phyloP scores from a whole-genome alignment of 2,888 invertebrate species.

The Agrotis ipsilon region DNA sequence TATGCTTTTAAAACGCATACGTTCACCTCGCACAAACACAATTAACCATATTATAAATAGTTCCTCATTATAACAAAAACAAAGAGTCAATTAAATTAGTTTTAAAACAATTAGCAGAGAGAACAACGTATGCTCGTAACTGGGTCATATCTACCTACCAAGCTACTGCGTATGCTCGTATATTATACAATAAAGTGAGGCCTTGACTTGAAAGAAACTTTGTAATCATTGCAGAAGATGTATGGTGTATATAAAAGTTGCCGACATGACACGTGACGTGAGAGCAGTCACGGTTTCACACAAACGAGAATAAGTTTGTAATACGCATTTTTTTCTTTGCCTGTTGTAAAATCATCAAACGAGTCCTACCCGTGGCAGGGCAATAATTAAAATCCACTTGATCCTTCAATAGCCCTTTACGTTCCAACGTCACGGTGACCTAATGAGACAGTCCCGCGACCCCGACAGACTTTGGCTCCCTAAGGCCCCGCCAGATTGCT shows the following conservation, averaged over 20 bases:
- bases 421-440: too few relatives aligned
- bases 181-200: conserved; percentile 45
- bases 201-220: conserved; percentile 68
- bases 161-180: conserved; percentile 37
- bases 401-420: too few relatives aligned
- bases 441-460: too few relatives aligned
- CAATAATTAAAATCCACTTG: too few relatives aligned
- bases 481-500: too few relatives aligned
- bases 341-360: too few relatives aligned
- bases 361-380: too few relatives aligned
- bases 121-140: conserved; percentile 40
- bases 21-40: conserved; percentile 6
- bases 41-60: conserved; percentile 9
- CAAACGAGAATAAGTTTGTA: not conserved
- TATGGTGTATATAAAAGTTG: conserved; percentile 50
- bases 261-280: not conserved
- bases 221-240: conserved; percentile 65
- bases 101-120: conserved; percentile 40
- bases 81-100: conserved; percentile 23
- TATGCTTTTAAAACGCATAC: not conserved
- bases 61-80: conserved; percentile 23
- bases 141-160: conserved; percentile 56
- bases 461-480: too few relatives aligned
- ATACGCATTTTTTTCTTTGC: too few relatives aligned
- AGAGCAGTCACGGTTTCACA: not conserved